These are phyloP conservation scores for Esox lucius DNA, from an alignment of 2,797 vertebrate genomes.

Conservation along the genomic window DNA sequence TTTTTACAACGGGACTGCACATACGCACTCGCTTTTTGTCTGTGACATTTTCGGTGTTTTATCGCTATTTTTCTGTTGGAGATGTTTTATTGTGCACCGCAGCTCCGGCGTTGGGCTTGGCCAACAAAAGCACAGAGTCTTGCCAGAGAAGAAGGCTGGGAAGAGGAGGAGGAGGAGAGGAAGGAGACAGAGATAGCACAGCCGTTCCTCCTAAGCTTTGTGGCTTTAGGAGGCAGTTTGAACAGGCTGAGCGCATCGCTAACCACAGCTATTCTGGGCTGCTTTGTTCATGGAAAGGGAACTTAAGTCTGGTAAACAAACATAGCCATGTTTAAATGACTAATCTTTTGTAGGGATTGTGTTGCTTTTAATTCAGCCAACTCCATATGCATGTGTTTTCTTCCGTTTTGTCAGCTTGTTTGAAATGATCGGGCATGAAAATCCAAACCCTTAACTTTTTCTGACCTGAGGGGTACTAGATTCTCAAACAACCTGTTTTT, in stretches of 20 bases:
- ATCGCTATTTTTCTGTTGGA: conserved; percentile 49
- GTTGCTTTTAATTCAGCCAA: conserved; percentile 44
- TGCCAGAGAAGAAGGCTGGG: conserved; percentile 33
- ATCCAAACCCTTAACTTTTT: conserved; percentile 71
- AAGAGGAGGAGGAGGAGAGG: conserved; percentile 31
- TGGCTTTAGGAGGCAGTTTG: conserved; percentile 54
- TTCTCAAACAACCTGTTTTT: conserved; percentile 62
- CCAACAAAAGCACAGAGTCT: conserved; percentile 59
- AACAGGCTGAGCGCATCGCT: conserved; percentile 42
- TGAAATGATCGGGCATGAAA: conserved; percentile 56
- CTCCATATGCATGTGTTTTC: conserved; percentile 48
- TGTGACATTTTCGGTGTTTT: conserved; percentile 38
- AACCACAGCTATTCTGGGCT: conserved; percentile 63
- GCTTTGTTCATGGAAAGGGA: conserved; percentile 65
- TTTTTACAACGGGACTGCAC: conserved; percentile 62
- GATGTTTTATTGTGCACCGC: conserved; percentile 68
- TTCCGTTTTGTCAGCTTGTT: conserved; percentile 46
- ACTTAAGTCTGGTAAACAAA: conserved; percentile 62
- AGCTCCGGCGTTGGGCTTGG: conserved; percentile 34
- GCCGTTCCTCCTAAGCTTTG: conserved; percentile 49
- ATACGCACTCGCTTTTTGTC: conserved; percentile 45
- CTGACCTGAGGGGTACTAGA: conserved; percentile 59
- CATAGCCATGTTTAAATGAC: conserved; percentile 46
- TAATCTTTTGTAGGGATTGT: conserved; percentile 40
- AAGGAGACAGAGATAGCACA: conserved; percentile 36